phyloP scores from a whole-genome alignment of 2,113 vertebrate species.

The Laticauda colubrina region DNA sequence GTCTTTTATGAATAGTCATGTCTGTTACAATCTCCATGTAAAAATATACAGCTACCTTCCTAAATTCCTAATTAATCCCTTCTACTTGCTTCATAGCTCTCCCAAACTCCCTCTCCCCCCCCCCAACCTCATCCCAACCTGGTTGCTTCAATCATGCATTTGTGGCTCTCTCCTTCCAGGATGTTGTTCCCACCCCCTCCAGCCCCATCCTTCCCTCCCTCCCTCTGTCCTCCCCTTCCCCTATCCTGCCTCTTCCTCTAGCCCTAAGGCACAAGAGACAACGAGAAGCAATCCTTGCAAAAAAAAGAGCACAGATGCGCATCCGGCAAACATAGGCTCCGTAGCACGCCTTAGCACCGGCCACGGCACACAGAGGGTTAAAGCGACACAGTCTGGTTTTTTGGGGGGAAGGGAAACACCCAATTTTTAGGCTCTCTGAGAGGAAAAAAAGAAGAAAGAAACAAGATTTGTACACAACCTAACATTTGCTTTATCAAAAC shows the following conservation, averaged over 20 bases:
- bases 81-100: neutral
- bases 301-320: conserved; percentile 26
- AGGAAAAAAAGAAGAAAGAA: conserved; percentile 67
- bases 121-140: neutral
- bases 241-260: conserved; percentile 28
- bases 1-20: neutral
- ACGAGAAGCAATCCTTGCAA: conserved; percentile 46
- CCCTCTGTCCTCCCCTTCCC: neutral
- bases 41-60: neutral
- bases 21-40: neutral
- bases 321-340: conserved; percentile 47
- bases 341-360: conserved; percentile 54
- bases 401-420: conserved; percentile 45
- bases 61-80: neutral
- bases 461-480: conserved; percentile 60
- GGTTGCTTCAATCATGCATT: neutral
- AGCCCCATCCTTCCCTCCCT: neutral
- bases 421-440: conserved; percentile 67
- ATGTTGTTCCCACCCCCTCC: neutral
- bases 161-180: neutral
- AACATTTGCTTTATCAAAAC: conserved; percentile 26
- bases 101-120: neutral
- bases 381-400: conserved; percentile 52
- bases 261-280: conserved; percentile 36
- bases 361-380: conserved; percentile 44